These are phyloP conservation scores for Amphibalanus amphitrite DNA, from an alignment of 1,140 invertebrate genomes.

Conservation along the genomic window DNA sequence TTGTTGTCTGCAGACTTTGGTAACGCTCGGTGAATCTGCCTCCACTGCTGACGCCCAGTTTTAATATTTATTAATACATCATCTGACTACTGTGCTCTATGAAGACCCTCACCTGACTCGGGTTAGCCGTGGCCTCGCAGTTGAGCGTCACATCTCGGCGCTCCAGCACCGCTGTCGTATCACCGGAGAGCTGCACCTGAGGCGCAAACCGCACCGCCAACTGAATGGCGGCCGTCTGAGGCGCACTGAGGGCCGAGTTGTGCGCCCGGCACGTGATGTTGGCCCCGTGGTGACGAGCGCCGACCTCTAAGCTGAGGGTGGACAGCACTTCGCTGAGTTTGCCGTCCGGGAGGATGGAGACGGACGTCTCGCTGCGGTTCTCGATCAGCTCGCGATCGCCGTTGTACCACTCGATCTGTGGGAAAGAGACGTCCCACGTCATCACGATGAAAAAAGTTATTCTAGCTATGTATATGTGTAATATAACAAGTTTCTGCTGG, in stretches of 20 bases:
- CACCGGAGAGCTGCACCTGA: not conserved
- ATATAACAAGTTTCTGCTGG: too few relatives aligned
- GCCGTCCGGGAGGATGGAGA: constrained; percentile 15
- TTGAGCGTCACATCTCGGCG: not conserved
- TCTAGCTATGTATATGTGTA: too few relatives aligned
- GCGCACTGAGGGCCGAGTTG: constrained; percentile 20
- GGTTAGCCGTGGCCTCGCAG: constrained; percentile 1
- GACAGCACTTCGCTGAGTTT: constrained; percentile 23
- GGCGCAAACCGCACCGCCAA: not conserved
- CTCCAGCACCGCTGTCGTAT: not conserved
- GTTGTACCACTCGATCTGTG: constrained; percentile 4
- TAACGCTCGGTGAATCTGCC: too few relatives aligned
- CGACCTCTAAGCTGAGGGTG: constrained; percentile 22
- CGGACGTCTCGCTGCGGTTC: not conserved
- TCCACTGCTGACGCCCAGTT: too few relatives aligned
- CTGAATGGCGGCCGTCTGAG: constrained; percentile 2
- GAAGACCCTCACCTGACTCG: constrained; percentile 1
- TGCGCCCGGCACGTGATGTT: constrained; percentile 24
- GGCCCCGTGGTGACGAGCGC: constrained; percentile 23
- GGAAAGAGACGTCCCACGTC: too few relatives aligned
- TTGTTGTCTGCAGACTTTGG: too few relatives aligned
- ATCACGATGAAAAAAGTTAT: too few relatives aligned
- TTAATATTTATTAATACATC: too few relatives aligned
- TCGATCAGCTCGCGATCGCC: not conserved
- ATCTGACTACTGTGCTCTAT: too few relatives aligned